These are phyloP conservation scores for Podarcis lilfordi DNA, from an alignment of 2,797 vertebrate genomes.

Conservation along the genomic window DNA sequence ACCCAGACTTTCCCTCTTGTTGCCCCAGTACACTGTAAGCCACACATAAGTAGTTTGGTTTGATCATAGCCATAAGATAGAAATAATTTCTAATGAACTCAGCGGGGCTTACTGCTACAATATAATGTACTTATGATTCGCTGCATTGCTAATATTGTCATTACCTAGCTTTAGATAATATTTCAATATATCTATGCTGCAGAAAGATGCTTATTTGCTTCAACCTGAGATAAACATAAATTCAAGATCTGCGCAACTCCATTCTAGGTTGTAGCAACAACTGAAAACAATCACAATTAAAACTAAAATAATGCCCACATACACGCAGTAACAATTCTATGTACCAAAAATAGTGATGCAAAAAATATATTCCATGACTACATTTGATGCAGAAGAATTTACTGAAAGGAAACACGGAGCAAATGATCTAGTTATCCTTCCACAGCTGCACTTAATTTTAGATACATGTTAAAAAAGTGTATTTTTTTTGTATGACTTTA, in stretches of 20 bases:
- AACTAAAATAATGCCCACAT: background rate
- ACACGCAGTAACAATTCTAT: background rate
- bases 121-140: background rate
- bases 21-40: background rate
- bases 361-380: background rate
- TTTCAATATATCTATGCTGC: background rate
- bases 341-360: background rate
- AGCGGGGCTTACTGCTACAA: background rate
- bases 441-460: conserved; percentile 48
- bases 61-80: background rate
- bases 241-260: background rate
- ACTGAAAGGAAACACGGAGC: background rate
- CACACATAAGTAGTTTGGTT: background rate
- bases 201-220: background rate
- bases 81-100: background rate
- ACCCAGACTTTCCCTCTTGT: background rate
- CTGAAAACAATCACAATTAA: background rate
- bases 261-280: background rate
- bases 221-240: background rate
- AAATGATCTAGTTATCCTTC: background rate
- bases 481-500: conserved; percentile 61
- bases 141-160: conserved; percentile 56
- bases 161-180: conserved; percentile 33
- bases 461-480: conserved; percentile 40
- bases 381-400: background rate